A percentile compares a stretch with the other conserved stretches of the same genome.
These are phyloP conservation scores for Lutjanus erythropterus DNA, from an alignment of 2,113 vertebrate genomes.

Conservation along the genomic window DNA sequence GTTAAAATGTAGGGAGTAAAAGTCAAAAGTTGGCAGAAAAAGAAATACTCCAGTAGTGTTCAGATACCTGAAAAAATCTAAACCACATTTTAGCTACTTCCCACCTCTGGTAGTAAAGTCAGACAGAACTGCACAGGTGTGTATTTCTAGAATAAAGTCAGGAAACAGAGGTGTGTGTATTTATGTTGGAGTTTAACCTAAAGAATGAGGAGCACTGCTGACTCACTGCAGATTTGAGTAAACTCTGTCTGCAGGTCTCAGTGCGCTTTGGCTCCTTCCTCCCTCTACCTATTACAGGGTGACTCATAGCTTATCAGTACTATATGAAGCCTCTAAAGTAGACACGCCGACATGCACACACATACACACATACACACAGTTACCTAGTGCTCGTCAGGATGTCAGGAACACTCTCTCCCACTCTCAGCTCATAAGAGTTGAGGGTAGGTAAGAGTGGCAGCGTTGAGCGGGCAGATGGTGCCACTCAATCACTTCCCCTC, in stretches of 20 bases:
- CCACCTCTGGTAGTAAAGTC: background rate
- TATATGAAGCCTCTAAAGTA: conserved; percentile 17
- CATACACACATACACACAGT: conserved; percentile 13
- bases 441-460: conserved; percentile 35
- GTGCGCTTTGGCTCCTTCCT: conserved; percentile 29
- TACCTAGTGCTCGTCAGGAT: conserved; percentile 30
- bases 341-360: background rate
- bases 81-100: no score
- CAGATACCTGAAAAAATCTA: no score
- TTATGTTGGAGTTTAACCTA: background rate
- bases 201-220: conserved; percentile 1
- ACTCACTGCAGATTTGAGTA: conserved; percentile 27
- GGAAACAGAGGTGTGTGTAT: background rate
- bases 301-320: conserved; percentile 55
- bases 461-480: conserved; percentile 52
- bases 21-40: no score
- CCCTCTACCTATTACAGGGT: conserved; percentile 24
- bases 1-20: no score
- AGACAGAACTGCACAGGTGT: background rate
- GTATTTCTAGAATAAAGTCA: conserved; percentile 10
- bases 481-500: conserved; percentile 35
- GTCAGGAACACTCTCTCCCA: conserved; percentile 25
- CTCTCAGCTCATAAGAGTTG: conserved; percentile 30
- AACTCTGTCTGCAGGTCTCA: conserved; percentile 35
- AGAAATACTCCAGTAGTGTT: no score